phyloP scores from a whole-genome alignment of 2,113 vertebrate species.

The Rhynchomys soricoides region DNA sequence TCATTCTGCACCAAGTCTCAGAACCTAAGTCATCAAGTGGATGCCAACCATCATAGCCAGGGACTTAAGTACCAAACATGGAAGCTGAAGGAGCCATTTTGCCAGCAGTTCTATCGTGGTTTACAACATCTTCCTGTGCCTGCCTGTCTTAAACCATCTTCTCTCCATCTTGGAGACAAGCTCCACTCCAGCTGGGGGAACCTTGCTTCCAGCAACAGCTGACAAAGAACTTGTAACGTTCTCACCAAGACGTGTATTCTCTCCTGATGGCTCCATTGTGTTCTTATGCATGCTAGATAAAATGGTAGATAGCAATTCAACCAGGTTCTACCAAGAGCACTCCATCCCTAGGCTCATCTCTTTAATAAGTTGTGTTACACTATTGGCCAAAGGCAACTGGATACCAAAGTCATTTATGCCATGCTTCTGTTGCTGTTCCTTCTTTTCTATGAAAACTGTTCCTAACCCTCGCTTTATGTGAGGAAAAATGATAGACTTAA shows the following conservation, averaged over 20 bases:
- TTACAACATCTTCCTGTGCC: not conserved
- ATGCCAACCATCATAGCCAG: not conserved
- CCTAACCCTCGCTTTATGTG: not conserved
- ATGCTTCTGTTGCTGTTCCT: not conserved
- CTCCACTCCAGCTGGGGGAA: not conserved
- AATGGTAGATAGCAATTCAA: conserved; percentile 19
- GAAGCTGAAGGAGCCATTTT: not conserved
- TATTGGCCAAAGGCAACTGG: conserved; percentile 66
- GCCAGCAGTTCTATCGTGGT: not conserved
- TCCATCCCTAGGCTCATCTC: conserved; percentile 56
- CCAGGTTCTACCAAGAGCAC: conserved; percentile 65
- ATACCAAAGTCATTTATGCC: not conserved
- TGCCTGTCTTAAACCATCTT: not conserved
- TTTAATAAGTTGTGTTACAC: conserved; percentile 61
- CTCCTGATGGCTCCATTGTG: not conserved
- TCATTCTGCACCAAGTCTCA: not conserved
- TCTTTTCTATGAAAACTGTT: conserved; percentile 36
- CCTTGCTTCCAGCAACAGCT: not conserved
- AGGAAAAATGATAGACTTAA: not conserved
- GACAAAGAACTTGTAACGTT: not conserved
- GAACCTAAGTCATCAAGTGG: not conserved
- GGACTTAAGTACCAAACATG: not conserved
- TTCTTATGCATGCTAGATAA: conserved; percentile 1
- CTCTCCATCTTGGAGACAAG: conserved; percentile 5
- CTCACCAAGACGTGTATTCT: not conserved